Evolutionary conservation across 53 echinoderm and acorn worm species (phyloP), one percentile per base, ranked within the genome.

Genomic region (Crossaster papposus): DNA sequence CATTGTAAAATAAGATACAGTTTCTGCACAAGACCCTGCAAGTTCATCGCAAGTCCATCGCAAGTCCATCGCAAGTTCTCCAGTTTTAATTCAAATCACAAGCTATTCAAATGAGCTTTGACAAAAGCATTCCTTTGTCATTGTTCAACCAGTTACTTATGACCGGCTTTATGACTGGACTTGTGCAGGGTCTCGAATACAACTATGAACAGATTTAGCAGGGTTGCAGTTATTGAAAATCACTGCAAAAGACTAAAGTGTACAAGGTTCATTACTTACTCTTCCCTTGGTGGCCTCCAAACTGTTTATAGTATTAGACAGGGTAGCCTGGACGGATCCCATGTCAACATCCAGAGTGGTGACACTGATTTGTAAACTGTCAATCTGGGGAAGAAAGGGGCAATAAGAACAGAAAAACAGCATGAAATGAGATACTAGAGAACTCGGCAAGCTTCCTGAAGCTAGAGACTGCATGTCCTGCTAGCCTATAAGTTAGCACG

Each of bases 331-430:
- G 17, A 84, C 65, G 72, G 50, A 15, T 4, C 14, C 22, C 36
- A 9, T 44, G 44, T 0, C 0, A 44, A 5, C 44, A 9, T 71
- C 37, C 9, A 84, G 38, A 51, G n/a, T 14, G 9, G 58, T 31
- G 63, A 81, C 34, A 18, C 58, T 81, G 34, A 33, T 62, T 31
- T 81, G 33, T 22, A 81, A 55, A 3, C 20, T 18, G 14, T 81
- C 81, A 63, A 81, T 63, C 81, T 81, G 53, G 30, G n/a, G n/a
- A n/a, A n/a, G n/a, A n/a, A n/a, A n/a, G n/a, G n/a, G 22, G 15
- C 15, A 20, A 79, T 3, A 79, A 79, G 31, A 79, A 54, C 79
- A 54, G 4, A 9, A 15, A 6, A 52, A 24, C 14, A 51, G 18
- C 51, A 52, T 17, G n/a, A 77, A 37, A 34, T 77, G 44, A 44